Conservation (phyloP, 1,140 invertebrate genomes). For the Belonocnema kinseyi region DNA sequence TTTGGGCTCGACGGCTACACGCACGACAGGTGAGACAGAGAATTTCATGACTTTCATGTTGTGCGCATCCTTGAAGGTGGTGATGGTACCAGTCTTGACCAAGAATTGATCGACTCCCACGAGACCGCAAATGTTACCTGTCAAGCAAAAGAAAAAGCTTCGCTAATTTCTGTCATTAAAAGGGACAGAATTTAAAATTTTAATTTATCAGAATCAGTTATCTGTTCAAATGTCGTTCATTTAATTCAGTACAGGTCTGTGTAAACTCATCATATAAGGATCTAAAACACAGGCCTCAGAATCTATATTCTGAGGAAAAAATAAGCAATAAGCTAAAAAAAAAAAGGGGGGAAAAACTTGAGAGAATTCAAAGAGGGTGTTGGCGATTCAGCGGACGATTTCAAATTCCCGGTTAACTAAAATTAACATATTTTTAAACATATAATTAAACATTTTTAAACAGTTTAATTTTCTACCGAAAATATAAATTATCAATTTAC, state of each 20-base stretch:
- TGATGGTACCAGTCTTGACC: slow-evolving; percentile 99
- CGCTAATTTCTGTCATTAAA: slow-evolving; percentile 8
- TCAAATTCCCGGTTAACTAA: too few relatives aligned
- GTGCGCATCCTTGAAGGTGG: slow-evolving; percentile 99
- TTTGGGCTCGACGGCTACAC: slow-evolving; percentile 99
- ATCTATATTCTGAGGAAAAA: too few relatives aligned
- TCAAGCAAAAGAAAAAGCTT: slow-evolving; percentile 31
- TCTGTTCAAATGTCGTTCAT: slow-evolving; percentile 52
- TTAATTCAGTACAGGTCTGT: slow-evolving; percentile 67
- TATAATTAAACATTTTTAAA: too few relatives aligned
- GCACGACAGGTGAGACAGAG: slow-evolving; percentile 99
- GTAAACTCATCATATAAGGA: slow-evolving; percentile 61
- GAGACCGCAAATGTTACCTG: slow-evolving; percentile 97
- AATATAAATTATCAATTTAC: too few relatives aligned
- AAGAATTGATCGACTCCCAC: slow-evolving; percentile 99
- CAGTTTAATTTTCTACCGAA: too few relatives aligned
- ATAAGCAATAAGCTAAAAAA: too few relatives aligned
- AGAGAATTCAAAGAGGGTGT: too few relatives aligned
- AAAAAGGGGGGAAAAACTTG: background rate
- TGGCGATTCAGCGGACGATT: too few relatives aligned
- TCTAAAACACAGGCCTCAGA: background rate
- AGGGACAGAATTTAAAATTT: background rate
- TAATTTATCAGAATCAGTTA: slow-evolving; percentile 50
- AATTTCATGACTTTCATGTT: slow-evolving; percentile 99
- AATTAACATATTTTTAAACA: too few relatives aligned